Percentiles rank a stretch among this genome's conserved stretches.
Conservation (phyloP, 2,797 vertebrate species). For the Xiphophorus birchmanni region DNA sequence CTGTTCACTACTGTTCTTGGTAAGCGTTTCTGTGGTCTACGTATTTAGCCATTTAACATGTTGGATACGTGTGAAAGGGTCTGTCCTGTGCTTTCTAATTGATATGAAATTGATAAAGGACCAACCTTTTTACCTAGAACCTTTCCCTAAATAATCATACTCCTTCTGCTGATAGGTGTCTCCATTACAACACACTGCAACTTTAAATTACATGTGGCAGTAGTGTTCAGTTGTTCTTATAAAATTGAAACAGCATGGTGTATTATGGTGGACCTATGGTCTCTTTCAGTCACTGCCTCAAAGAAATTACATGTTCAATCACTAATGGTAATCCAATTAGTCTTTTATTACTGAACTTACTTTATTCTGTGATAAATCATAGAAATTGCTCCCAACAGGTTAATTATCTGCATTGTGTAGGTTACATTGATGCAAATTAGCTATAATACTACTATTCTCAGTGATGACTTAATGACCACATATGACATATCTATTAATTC, state of each 20-base stretch:
- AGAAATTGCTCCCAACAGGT: slow-evolving; percentile 71
- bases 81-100: not conserved
- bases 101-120: not conserved
- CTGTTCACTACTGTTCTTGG: not conserved
- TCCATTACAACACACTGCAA: not conserved
- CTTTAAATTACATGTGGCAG: not conserved
- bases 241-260: not conserved
- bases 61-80: not conserved
- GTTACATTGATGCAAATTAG: slow-evolving; percentile 73
- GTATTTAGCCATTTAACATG: not conserved
- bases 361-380: slow-evolving; percentile 70
- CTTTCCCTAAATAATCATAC: not conserved
- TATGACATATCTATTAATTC: slow-evolving; percentile 67
- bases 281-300: not conserved
- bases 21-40: not conserved
- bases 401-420: slow-evolving; percentile 67
- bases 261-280: slow-evolving; percentile 2
- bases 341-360: slow-evolving; percentile 64
- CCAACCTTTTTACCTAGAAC: not conserved
- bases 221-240: not conserved
- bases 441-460: slow-evolving; percentile 32
- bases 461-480: slow-evolving; percentile 66
- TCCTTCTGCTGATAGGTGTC: not conserved
- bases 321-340: slow-evolving; percentile 56
- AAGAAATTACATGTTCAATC: slow-evolving; percentile 30